Evolutionary conservation across 2,888 invertebrate species (phyloP), one percentile per base, ranked within the genome.

Genomic region (Spicauda simplicius): DNA sequence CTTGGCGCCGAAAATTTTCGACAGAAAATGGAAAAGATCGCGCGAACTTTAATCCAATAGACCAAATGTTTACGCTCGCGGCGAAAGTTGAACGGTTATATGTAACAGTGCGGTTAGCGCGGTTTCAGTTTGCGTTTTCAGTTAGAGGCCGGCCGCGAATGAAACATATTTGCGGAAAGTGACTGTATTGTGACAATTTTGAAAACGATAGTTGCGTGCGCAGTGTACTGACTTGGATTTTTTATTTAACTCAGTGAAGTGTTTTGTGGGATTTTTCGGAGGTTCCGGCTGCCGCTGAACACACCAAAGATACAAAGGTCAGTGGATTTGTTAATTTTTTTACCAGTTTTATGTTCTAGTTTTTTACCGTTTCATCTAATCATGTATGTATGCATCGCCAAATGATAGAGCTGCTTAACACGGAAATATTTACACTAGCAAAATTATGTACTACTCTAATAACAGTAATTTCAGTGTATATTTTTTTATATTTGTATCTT

Each of bases 221-320:
- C 80, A 76, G 14, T 71, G 69, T 69, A 53, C 52, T 62, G 68
- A 69, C 70, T 62, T 58, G 48, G 45, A 59, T 55, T 68, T 63
- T 65, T 12, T 25, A 56, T 54, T 65, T 16, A 68, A 70, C 68
- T 70, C 56, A 82, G 89, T 90, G 90, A 83, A 86, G 91, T 91
- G 91, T 73, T 76, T 86, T 75, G 89, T 91, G 90, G 88, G 85
- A 87, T 88, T 86, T 82, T 77, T 72, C 75, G 78, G 81, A 70
- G 70, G 73, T 71, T 72, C 56, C 59, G 55, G 62, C 30, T 62
- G 74, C 73, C 73, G 74, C 73, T 74, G 77, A 77, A 76, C 76
- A 78, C 87, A 87, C 91, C 88, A 92, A 91, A 91, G 90, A 89
- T 81, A 80, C 76, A 76, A 90, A 92, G 92, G 92, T 92, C 77